These are phyloP conservation scores for Momotus momota DNA, from an alignment of 2,797 vertebrate species.

Conservation along the genomic window DNA sequence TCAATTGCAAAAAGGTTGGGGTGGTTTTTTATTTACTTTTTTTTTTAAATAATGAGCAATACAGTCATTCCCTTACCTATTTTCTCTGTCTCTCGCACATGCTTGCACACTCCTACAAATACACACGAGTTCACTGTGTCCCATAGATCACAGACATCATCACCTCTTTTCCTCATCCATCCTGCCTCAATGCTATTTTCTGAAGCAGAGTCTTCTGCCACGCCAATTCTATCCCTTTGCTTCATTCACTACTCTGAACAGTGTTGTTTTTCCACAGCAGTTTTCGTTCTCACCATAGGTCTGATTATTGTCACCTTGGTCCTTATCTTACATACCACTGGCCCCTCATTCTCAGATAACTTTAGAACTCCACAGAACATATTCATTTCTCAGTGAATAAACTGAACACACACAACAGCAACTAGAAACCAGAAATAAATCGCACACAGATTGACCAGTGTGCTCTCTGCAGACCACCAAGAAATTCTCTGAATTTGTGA, in stretches of 20 bases:
- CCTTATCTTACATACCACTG: background rate
- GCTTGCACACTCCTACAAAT: fast-evolving
- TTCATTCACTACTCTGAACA: background rate
- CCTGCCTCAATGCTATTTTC: background rate
- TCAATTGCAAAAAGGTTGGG: background rate
- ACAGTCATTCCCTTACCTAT: background rate
- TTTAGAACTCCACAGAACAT: background rate
- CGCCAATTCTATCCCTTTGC: background rate
- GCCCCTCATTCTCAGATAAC: background rate
- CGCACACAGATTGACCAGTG: background rate
- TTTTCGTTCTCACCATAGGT: background rate
- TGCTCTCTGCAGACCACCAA: background rate
- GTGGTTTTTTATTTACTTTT: background rate
- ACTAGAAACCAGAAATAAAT: conserved; percentile 3
- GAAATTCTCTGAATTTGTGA: background rate
- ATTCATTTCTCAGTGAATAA: background rate
- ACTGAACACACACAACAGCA: background rate
- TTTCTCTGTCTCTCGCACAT: background rate
- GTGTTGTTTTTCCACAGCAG: background rate
- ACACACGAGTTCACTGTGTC: background rate
- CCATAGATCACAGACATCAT: background rate
- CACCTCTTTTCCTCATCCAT: background rate
- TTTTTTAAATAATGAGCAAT: too few relatives aligned
- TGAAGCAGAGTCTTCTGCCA: background rate
- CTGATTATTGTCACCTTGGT: background rate